These are phyloP conservation scores for Hemicordylus capensis DNA, from an alignment of 2,113 vertebrate genomes.

Conservation along the genomic window DNA sequence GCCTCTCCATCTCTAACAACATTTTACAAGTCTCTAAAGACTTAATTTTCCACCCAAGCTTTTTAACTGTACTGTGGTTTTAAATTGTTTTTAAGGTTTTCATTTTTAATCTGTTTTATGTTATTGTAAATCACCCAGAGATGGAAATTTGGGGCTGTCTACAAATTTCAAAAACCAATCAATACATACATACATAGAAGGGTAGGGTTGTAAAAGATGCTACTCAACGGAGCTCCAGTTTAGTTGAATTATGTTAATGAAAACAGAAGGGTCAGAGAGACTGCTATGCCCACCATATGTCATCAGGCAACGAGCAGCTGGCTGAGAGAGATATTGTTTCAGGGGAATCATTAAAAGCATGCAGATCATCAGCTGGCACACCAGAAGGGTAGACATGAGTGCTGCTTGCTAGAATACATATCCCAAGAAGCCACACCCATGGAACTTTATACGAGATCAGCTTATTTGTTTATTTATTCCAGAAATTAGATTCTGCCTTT, in stretches of 20 bases:
- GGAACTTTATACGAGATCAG: background rate
- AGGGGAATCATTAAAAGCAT: background rate
- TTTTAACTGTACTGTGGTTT: too few species aligned
- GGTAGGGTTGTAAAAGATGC: background rate
- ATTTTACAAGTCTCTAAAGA: too few species aligned
- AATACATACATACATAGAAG: too few species aligned
- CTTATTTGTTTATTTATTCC: background rate
- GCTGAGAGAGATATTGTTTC: constrained; percentile 25
- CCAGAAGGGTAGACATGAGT: background rate
- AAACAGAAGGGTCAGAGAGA: background rate
- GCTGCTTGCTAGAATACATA: background rate
- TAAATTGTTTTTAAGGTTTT: too few species aligned
- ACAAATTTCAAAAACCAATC: too few species aligned
- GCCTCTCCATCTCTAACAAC: too few species aligned
- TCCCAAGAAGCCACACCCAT: too few species aligned
- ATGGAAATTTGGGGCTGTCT: too few species aligned
- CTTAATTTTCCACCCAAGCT: too few species aligned
- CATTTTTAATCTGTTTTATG: too few species aligned
- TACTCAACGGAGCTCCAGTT: background rate
- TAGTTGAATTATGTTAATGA: background rate
- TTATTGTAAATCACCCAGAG: too few species aligned
- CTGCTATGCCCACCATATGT: constrained; percentile 9
- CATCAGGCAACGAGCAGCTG: constrained; percentile 32
- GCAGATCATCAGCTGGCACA: background rate
- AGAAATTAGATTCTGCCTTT: background rate